Evolutionary conservation across 2,113 vertebrate genomes (phyloP).

Genomic region (Nothobranchius furzeri): DNA sequence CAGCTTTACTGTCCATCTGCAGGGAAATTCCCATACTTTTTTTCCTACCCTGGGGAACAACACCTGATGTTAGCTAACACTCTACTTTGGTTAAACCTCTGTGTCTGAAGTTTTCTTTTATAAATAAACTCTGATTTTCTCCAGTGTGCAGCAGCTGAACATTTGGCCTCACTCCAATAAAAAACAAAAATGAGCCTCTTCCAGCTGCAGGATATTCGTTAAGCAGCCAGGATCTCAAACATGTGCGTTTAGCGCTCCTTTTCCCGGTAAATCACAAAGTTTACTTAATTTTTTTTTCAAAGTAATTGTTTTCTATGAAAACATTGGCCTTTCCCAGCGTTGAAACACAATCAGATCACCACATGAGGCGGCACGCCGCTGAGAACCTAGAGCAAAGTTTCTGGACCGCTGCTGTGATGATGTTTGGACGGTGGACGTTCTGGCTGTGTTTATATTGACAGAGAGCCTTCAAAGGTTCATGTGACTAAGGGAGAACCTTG

Average conservation of each 20-base stretch:
- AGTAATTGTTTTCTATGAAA: conserved; percentile 1
- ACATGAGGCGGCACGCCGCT: conserved; percentile 1
- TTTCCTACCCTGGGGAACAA: not conserved
- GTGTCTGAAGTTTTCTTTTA: not conserved
- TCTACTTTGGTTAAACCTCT: too few species aligned
- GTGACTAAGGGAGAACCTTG: conserved; percentile 24
- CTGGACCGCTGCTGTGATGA: conserved; percentile 30
- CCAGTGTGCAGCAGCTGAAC: not conserved
- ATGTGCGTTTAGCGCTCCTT: not conserved
- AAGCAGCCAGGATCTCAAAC: not conserved
- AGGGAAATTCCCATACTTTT: not conserved
- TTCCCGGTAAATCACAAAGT: conserved; percentile 9
- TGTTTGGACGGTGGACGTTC: not conserved
- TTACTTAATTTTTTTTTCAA: not conserved
- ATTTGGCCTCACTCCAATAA: not conserved
- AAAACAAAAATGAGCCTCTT: conserved; percentile 1
- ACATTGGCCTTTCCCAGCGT: conserved; percentile 20
- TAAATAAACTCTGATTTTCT: not conserved
- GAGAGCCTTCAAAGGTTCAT: not conserved
- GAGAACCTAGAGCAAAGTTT: conserved; percentile 27
- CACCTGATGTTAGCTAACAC: not conserved
- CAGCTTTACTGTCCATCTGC: too few species aligned
- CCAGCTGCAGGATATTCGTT: not conserved
- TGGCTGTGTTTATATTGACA: conserved; percentile 14
- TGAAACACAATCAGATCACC: conserved; percentile 1